Evolutionary conservation across 2,113 vertebrate genomes (phyloP), one percentile per base, ranked within the genome.

Genomic region (Phainopepla nitens): DNA sequence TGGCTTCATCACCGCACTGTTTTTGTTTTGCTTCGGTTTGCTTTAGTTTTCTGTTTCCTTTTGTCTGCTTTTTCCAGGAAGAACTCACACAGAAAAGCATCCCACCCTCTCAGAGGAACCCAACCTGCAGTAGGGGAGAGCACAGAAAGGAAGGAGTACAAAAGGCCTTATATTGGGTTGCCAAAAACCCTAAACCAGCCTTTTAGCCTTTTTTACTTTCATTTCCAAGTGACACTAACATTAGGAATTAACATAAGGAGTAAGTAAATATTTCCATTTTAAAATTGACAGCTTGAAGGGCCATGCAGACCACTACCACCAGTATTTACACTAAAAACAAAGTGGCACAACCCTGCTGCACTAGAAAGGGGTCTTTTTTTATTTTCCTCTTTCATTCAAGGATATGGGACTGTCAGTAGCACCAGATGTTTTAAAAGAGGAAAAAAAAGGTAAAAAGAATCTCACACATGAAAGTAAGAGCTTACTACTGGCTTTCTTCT

Each of bases 401-500:
- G 35, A 36, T 11, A 31, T 6, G 10, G 71, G 47, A 80, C 47
- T 86, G 68, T 80, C 64, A 8, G 85, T 87, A 92, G 75, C 7
- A 2, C 82, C 95, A 96, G 82, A 93, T 82, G 82, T 90, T 96
- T 70, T 17, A 72, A 39, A 44, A 9, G 20, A 70, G 21, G 31
- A 10, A 14, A 75, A 42, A 78, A 90, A 86, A 44, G 29, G 64
- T 62, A 68, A 42, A 87, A 93, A 72, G 44, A 75, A 85, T 72
- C 73, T 89, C 90, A 82, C 64, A 86, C 84, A 41, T 91, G 50
- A 89, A 94, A 95, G 75, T 2, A 9, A 73, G 10, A 23, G 68
- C 68, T 95, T 77, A 91, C 82, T 96, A 83, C 85, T 94, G 90
- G 85, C 85, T 90, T 91, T 88, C 54, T 91, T 69, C 82, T 95